Percentiles rank a stretch among this genome's conserved stretches.
Evolutionary conservation across 2,888 invertebrate genomes (phyloP).

Genomic region (Drosophila austrosaltans): DNA sequence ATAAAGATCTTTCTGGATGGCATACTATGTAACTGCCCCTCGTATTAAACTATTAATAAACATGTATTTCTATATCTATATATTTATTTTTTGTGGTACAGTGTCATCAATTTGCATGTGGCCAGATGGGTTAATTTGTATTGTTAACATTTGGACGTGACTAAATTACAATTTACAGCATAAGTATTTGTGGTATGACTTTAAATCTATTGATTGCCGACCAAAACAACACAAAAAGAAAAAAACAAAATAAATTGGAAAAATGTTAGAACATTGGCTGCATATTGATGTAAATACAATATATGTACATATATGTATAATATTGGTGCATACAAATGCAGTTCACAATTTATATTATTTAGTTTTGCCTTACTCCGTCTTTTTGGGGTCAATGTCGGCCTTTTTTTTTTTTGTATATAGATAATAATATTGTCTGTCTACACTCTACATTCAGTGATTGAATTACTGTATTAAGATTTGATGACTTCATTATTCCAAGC

Average conservation of each 20-base stretch:
- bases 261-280: slow-evolving; percentile 64
- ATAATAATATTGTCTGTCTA: not conserved
- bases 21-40: not conserved
- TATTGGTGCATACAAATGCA: slow-evolving; percentile 29
- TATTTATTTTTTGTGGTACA: not conserved
- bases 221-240: not conserved
- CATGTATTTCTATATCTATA: not conserved
- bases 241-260: slow-evolving; percentile 39
- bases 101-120: slow-evolving; percentile 11
- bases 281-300: slow-evolving; percentile 63
- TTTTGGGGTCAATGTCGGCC: slow-evolving; percentile 21
- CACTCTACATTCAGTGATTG: slow-evolving; percentile 20
- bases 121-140: slow-evolving; percentile 60
- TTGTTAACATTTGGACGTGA: slow-evolving; percentile 66
- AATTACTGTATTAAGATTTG: slow-evolving; percentile 38
- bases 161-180: slow-evolving; percentile 54
- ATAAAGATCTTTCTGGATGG: not conserved
- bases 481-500: not conserved
- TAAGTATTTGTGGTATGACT: not conserved
- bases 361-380: slow-evolving; percentile 16
- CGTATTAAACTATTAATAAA: not conserved
- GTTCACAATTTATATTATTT: slow-evolving; percentile 23
- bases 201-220: slow-evolving; percentile 17
- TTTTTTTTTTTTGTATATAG: not conserved
- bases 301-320: not conserved